Evolutionary conservation across 53 echinoderm and acorn worm species (phyloP).

Genomic region (Holothuria scabra): DNA sequence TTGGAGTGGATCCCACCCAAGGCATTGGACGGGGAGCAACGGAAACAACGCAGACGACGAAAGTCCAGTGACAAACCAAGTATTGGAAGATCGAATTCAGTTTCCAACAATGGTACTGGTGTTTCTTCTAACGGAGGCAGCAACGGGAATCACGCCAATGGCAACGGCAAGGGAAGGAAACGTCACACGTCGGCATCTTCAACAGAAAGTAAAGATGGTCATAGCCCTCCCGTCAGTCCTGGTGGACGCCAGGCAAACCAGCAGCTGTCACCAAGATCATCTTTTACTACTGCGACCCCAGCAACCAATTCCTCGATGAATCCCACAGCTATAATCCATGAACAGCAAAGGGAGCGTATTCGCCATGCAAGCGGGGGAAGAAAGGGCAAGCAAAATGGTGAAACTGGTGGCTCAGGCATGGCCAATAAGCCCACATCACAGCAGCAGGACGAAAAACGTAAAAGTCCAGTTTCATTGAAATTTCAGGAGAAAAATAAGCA

Average conservation of each 20-base stretch:
- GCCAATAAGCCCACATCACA: not conserved
- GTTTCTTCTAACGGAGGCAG: conserved; percentile 46
- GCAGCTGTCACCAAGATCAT: conserved; percentile 7
- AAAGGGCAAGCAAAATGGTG: conserved; percentile 23
- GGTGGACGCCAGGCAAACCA: conserved; percentile 25
- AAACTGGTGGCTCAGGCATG: not conserved
- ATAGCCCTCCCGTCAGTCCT: conserved; percentile 88
- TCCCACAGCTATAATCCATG: conserved; percentile 41
- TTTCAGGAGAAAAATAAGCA: conserved; percentile 15
- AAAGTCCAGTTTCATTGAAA: conserved; percentile 8
- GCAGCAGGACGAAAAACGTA: conserved; percentile 17
- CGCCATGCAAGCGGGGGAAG: conserved; percentile 46
- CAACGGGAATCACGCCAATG: conserved; percentile 51
- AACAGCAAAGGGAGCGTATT: conserved; percentile 41
- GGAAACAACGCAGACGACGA: conserved; percentile 72
- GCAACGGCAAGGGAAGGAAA: conserved; percentile 74
- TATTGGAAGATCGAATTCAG: conserved; percentile 94
- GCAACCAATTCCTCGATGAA: not conserved
- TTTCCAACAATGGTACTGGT: conserved; percentile 54
- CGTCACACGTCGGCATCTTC: conserved; percentile 95
- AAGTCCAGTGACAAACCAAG: conserved; percentile 97
- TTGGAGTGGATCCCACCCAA: conserved; percentile 96
- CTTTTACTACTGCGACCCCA: not conserved
- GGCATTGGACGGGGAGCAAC: conserved; percentile 67
- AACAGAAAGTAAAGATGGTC: conserved; percentile 66